Percentiles rank a stretch among this genome's conserved stretches.
Evolutionary conservation across 1,140 invertebrate genomes (phyloP).

Genomic region (Hesperophylax magnus): DNA sequence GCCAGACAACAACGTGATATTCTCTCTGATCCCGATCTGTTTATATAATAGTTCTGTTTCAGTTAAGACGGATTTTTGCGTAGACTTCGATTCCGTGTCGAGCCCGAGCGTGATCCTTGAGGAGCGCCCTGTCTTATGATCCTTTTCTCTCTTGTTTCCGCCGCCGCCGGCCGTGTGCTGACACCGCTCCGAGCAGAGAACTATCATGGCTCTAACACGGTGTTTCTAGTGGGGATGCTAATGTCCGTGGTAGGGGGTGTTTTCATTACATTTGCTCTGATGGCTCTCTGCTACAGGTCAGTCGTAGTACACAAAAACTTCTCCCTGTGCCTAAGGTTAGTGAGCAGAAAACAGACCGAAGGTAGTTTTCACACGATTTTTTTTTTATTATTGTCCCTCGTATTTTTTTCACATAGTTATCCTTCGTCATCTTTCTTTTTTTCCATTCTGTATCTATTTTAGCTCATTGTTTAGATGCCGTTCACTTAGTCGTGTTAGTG

Average conservation of each 20-base stretch:
- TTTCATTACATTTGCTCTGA: conserved; percentile 97
- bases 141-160: conserved; percentile 52
- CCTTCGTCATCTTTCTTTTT: conserved; percentile 52
- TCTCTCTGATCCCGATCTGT: conserved; percentile 32
- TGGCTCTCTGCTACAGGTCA: conserved; percentile 99
- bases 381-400: conserved; percentile 52
- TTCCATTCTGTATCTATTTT: conserved; percentile 47
- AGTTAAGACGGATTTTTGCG: conserved; percentile 43
- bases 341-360: conserved; percentile 84
- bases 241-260: conserved; percentile 98
- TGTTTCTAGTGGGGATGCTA: conserved; percentile 96
- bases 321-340: conserved; percentile 97
- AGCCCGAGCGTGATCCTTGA: conserved; percentile 46
- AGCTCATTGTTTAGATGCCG: conserved; percentile 50
- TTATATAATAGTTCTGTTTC: conserved; percentile 29
- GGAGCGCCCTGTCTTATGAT: conserved; percentile 30
- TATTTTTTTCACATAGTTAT: conserved; percentile 53
- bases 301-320: conserved; percentile 98
- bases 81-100: conserved; percentile 44
- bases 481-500: conserved; percentile 54
- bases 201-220: conserved; percentile 94
- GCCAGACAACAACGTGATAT: neutral
- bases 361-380: conserved; percentile 72
- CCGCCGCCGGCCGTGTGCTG: conserved; percentile 58
- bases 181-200: conserved; percentile 78